A percentile compares a stretch with the other conserved stretches of the same genome.
Conservation (phyloP, 2,888 invertebrate species). For the Dynastes hyllus region DNA sequence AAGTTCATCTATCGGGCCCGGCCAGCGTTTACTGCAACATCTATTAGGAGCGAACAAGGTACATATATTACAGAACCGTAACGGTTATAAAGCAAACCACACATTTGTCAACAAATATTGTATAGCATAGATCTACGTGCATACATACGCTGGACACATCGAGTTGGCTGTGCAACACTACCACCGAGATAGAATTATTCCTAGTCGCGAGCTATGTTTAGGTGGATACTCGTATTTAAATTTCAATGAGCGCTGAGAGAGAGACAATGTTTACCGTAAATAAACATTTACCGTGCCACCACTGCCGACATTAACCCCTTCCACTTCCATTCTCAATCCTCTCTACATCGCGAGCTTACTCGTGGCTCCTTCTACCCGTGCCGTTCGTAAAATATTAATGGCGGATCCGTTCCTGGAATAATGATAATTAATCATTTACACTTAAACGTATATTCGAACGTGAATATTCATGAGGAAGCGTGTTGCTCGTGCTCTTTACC, state of each 20-base stretch:
- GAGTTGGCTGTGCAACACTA: conserved; percentile 9
- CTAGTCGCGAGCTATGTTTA: conserved; percentile 10
- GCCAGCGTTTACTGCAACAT: conserved; percentile 17
- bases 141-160: conserved; percentile 29
- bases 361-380: conserved; percentile 56
- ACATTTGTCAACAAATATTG: conserved; percentile 55
- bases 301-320: conserved; percentile 1
- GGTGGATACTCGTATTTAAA: conserved; percentile 54
- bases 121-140: conserved; percentile 45
- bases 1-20: too few relatives aligned
- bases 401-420: conserved; percentile 65
- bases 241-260: conserved; percentile 57
- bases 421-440: conserved; percentile 71
- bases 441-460: conserved; percentile 61
- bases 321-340: not conserved
- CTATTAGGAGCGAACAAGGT: conserved; percentile 41
- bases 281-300: conserved; percentile 60
- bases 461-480: conserved; percentile 67
- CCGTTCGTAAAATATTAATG: conserved; percentile 70
- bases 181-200: conserved; percentile 28
- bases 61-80: conserved; percentile 47
- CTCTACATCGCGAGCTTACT: not conserved
- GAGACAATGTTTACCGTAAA: conserved; percentile 64
- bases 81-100: conserved; percentile 53
- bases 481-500: conserved; percentile 32